These are phyloP conservation scores for Cinclus cinclus DNA, from an alignment of 2,113 vertebrate species.

Conservation along the genomic window DNA sequence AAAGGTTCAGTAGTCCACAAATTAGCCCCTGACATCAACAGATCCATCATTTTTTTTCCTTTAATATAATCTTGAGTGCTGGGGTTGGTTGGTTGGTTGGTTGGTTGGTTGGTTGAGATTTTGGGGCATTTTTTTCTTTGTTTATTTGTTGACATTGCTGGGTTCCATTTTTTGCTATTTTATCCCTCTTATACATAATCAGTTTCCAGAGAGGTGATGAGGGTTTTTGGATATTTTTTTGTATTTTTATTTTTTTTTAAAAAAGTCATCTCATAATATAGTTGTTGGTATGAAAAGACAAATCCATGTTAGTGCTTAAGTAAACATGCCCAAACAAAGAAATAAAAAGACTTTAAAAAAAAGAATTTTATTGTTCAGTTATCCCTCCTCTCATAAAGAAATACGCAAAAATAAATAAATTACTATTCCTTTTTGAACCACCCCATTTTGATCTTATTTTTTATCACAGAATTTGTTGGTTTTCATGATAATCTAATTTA, in stretches of 20 bases:
- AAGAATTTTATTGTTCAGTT: neutral
- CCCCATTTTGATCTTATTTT: neutral
- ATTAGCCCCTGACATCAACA: neutral
- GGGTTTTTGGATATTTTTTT: fast-evolving
- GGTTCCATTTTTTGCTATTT: neutral
- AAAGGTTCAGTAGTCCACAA: neutral
- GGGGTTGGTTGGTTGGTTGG: neutral
- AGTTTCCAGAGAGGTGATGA: neutral
- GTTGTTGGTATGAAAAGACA: neutral
- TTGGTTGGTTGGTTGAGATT: neutral
- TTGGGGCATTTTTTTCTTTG: neutral
- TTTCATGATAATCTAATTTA: neutral
- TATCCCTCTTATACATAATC: neutral
- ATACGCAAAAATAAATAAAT: neutral
- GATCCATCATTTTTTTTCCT: neutral
- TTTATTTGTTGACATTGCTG: neutral
- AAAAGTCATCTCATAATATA: neutral
- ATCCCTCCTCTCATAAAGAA: neutral
- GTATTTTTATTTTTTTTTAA: neutral
- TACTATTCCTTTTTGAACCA: neutral
- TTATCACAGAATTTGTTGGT: neutral
- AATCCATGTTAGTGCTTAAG: neutral
- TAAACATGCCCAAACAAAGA: neutral
- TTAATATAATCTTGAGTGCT: neutral
- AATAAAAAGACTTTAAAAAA: neutral